Evolutionary conservation across 2,797 vertebrate genomes (phyloP), one percentile per base, ranked within the genome.

Genomic region (Periophthalmus magnuspinnatus): DNA sequence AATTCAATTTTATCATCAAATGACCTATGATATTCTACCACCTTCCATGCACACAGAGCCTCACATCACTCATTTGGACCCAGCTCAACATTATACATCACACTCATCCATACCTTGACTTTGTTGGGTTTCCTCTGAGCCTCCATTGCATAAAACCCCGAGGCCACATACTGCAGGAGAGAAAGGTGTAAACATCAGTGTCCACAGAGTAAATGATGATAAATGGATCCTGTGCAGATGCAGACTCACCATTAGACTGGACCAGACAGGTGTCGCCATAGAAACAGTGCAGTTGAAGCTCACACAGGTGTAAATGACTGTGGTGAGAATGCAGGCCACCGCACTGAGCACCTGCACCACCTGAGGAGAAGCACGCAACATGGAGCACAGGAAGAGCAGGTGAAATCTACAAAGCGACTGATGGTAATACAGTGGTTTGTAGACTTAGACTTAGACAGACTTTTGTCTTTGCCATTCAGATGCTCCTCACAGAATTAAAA

Each of bases 241-340:
- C 10, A 60, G 34, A 47, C 91, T 93, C 81, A 94, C 93, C 72
- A 67, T 86, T 6, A 92, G 60, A 65, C 89, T 89, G 1, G 90
- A 88, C 90, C 90, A 93, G 36, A 92, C 79, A 0, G 91, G 93
- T 17, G 83, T 86, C 17, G 77, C 82, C 89, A 91, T 90, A 75
- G 84, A 70, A n/a, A 90, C 65, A 3, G 92, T 86, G 70, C 92
- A 94, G 71, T 69, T 81, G 71, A 91, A 93, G 55, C 80, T 87
- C 80, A 93, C 81, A 69, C 93, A 94, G 2, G 89, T 84, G 52
- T 90, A 78, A 33, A 71, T 88, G 65, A 91, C 77, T 38, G 89
- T 91, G 67, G 80, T 68, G 19, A 93, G 57, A 50, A 90, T 83
- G 72, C 90, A 90, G 54, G 79, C 81, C n/a, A 89, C 38, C 3